phyloP scores from a whole-genome alignment of 1,140 invertebrate species.

The Bombus soroeensis region DNA sequence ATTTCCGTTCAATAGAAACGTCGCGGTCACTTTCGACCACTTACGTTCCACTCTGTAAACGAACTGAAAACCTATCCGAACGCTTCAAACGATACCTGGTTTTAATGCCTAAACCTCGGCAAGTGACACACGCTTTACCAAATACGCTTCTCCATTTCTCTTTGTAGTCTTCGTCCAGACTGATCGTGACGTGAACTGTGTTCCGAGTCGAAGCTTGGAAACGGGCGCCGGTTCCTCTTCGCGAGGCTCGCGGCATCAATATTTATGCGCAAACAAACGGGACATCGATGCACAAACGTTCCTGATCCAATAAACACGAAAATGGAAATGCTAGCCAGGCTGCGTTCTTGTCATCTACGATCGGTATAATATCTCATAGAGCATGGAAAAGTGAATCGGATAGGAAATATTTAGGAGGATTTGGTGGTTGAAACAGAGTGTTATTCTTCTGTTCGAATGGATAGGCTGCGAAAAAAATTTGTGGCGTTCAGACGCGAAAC shows the following conservation, averaged over 20 bases:
- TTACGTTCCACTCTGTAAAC: background rate
- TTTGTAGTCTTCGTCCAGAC: too few species aligned
- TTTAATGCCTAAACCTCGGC: slow-evolving; percentile 14
- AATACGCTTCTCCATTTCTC: too few species aligned
- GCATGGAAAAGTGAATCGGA: too few species aligned
- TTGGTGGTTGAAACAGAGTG: background rate
- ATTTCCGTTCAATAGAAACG: background rate
- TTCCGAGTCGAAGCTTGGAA: slow-evolving; percentile 14
- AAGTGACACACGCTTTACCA: background rate
- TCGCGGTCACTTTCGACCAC: background rate
- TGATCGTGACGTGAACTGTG: too few species aligned
- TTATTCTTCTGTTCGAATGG: background rate
- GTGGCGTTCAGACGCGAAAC: background rate
- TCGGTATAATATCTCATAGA: too few species aligned
- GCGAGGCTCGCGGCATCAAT: slow-evolving; percentile 22
- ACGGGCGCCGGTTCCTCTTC: slow-evolving; percentile 25
- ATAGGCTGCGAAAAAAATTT: background rate
- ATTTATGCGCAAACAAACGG: slow-evolving; percentile 61
- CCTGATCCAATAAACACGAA: slow-evolving; percentile 55
- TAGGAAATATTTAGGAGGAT: too few species aligned
- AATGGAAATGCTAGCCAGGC: slow-evolving; percentile 27
- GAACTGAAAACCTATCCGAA: background rate
- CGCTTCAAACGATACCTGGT: slow-evolving; percentile 17
- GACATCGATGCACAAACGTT: slow-evolving; percentile 30
- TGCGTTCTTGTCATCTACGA: background rate